These are phyloP conservation scores for Phylloscopus trochiloides DNA, from an alignment of 2,113 vertebrate genomes.

Conservation along the genomic window DNA sequence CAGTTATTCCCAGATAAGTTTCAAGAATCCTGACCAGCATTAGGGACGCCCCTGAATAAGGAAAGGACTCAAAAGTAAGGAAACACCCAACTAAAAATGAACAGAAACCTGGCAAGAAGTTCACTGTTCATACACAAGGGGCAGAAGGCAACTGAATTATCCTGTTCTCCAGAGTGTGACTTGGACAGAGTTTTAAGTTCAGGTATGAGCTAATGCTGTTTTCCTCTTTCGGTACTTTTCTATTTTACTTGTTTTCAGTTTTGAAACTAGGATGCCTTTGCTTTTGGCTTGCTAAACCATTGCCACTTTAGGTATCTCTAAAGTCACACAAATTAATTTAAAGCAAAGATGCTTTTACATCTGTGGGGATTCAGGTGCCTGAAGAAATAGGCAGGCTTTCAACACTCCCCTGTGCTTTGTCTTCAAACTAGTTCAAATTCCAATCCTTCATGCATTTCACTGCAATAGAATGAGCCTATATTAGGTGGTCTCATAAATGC, in stretches of 20 bases:
- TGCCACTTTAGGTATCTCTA: neutral
- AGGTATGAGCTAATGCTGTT: neutral
- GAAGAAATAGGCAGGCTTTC: neutral
- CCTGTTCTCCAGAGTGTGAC: neutral
- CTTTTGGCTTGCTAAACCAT: neutral
- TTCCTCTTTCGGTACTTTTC: neutral
- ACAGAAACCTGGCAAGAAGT: neutral
- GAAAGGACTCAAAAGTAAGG: neutral
- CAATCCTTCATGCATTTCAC: neutral
- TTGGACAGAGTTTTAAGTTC: neutral
- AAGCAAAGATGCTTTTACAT: neutral
- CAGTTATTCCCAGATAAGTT: neutral
- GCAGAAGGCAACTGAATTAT: neutral
- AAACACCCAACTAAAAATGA: neutral
- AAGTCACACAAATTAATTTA: neutral
- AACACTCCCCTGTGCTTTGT: neutral
- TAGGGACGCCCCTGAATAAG: neutral
- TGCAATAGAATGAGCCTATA: rapidly evolving
- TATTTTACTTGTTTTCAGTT: neutral
- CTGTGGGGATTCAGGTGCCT: neutral
- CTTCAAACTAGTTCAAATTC: neutral
- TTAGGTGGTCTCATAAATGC: neutral
- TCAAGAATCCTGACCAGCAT: neutral
- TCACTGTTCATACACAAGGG: neutral
- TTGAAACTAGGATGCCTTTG: neutral